A percentile compares a stretch with the other conserved stretches of the same genome.
Evolutionary conservation across 2,113 vertebrate genomes (phyloP).

Genomic region (Ardeotis arabs): DNA sequence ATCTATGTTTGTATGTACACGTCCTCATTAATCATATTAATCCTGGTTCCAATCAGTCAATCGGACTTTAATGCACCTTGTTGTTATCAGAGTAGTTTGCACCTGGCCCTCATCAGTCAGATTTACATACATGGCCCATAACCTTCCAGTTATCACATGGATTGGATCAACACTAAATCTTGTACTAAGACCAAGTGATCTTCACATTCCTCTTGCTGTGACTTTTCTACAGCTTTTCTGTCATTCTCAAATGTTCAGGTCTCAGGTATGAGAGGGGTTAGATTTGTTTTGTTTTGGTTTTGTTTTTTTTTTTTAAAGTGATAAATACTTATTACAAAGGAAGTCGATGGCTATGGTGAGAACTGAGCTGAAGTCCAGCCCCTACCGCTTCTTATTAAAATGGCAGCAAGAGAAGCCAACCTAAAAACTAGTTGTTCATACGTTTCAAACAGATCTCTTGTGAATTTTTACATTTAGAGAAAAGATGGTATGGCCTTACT

Average conservation of each 20-base stretch:
- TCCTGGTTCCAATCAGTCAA: background rate
- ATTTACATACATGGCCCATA: fast-evolving
- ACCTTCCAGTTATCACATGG: background rate
- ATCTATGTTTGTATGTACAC: background rate
- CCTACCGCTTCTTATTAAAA: background rate
- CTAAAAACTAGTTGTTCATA: background rate
- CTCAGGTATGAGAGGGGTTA: background rate
- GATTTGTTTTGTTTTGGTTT: background rate
- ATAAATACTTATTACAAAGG: background rate
- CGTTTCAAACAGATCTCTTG: background rate
- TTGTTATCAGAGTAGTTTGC: background rate
- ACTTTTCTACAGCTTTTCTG: background rate
- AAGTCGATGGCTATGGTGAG: background rate
- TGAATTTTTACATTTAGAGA: background rate
- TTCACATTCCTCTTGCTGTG: background rate
- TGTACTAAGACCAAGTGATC: background rate
- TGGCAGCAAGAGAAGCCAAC: background rate
- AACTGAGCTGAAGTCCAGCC: background rate
- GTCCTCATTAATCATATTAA: background rate
- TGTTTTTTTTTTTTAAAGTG: background rate
- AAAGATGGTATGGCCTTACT: background rate
- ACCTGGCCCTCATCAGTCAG: background rate
- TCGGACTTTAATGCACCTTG: background rate
- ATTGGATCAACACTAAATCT: background rate
- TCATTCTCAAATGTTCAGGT: background rate